These are phyloP conservation scores for Clavelina lepadiformis DNA, from an alignment of 23 tunicate species.

Conservation along the genomic window DNA sequence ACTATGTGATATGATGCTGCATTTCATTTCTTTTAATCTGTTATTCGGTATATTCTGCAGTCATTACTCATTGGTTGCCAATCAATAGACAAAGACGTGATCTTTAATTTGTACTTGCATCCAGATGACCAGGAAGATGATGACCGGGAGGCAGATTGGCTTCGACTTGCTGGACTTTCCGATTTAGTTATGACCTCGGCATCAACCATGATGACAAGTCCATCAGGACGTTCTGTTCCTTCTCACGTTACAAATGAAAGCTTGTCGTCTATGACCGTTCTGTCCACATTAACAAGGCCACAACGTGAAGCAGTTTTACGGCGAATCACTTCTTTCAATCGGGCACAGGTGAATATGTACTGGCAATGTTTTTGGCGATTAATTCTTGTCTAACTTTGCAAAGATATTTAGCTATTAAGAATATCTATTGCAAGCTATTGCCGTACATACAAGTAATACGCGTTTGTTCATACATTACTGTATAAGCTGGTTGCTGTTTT, in stretches of 20 bases:
- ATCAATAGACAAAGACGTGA: background rate
- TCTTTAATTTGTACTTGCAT: background rate
- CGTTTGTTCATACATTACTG: no score
- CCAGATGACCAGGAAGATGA: conserved; percentile 64
- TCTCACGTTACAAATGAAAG: conserved; percentile 26
- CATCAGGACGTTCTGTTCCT: conserved; percentile 1
- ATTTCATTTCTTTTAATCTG: no score
- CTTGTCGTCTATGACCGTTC: conserved; percentile 84
- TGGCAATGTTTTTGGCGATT: no score
- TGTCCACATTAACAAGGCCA: conserved; percentile 78
- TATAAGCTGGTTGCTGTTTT: no score
- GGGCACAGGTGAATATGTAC: conserved; percentile 74
- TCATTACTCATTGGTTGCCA: no score
- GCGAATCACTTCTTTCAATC: conserved; percentile 80
- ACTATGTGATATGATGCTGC: background rate
- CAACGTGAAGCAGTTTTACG: conserved; percentile 91
- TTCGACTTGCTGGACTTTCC: conserved; percentile 74
- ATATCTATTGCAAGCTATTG: no score
- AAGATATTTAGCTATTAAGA: no score
- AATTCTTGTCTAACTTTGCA: no score
- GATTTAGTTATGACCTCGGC: conserved; percentile 61
- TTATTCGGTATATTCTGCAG: no score
- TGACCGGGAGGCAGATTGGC: conserved; percentile 71
- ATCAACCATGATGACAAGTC: conserved; percentile 7
- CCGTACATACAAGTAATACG: no score